Base-by-base conservation (phyloP, 2,888 invertebrate species). In the Morinoia aosen region DNA sequence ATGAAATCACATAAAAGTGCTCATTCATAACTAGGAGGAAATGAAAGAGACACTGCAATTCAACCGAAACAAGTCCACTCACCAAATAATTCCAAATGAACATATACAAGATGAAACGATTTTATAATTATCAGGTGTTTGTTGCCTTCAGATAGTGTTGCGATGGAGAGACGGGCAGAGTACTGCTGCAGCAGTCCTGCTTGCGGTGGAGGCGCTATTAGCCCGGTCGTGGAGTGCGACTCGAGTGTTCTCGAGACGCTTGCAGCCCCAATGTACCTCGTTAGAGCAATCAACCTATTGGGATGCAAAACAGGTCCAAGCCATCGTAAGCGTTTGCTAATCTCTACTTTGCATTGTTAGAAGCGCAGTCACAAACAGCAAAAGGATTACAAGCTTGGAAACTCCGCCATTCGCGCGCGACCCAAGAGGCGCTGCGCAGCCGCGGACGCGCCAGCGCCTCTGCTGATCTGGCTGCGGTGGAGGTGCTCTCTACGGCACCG, bases 311-410 rank as follows among this genome's bases (percentile, higher is more conserved):
- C 40, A 56, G 93, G 48, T 33, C 93, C n/a, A 33, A 93, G 93
- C 57, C 57, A 57, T 12, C 57, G 57, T 93, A 93, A 93, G 93
- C 56, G 58, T 58, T 57, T 33, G 19, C 93, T 93, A 93, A 93
- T 93, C 93, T 93, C 93, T 93, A 12, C 93, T 93, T 93, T 57
- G 48, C 93, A 57, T 93, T 56, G n/a, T 33, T 93, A 48, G 93
- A 57, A 48, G 58, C 12, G 93, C 58, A n/a, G 93, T 57, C 93
- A 57, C 93, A 93, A 93, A 93, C 93, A 57, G 93, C 93, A 93
- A 48, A 33, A 93, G 58, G 57, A 93, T 93, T 16, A 48, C n/a
- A 57, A 93, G 93, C 93, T 57, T 93, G 57, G 58, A 16, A 93
- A 57, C 57, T 93, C 19, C 19, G 58, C 76, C 76, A 25, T 76